These are phyloP conservation scores for Peromyscus leucopus DNA, from an alignment of 2,113 vertebrate genomes.

Conservation along the genomic window DNA sequence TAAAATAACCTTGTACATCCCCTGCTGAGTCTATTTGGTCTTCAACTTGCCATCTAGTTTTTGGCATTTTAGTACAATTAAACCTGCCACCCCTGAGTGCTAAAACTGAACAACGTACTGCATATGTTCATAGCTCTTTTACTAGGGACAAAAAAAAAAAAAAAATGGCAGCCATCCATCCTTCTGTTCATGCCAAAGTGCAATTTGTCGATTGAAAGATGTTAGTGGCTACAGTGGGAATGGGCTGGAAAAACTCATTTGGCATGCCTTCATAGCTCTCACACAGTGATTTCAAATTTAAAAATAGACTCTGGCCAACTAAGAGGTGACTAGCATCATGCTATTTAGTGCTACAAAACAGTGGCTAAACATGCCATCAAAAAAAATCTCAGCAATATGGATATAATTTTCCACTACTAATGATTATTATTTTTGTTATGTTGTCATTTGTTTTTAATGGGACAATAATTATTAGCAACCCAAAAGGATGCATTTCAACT, in stretches of 20 bases:
- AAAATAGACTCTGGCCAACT: constrained; percentile 60
- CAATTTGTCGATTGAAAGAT: constrained; percentile 83
- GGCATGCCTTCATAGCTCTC: constrained; percentile 48
- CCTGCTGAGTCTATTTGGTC: constrained; percentile 81
- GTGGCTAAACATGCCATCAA: not conserved
- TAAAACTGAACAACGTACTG: constrained; percentile 81
- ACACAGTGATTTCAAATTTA: constrained; percentile 13
- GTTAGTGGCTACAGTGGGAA: constrained; percentile 73
- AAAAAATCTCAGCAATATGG: constrained; percentile 1
- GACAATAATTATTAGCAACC: not conserved
- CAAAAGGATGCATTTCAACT: not conserved
- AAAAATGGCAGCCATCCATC: constrained; percentile 83
- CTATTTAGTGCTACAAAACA: constrained; percentile 52
- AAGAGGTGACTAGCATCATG: constrained; percentile 76
- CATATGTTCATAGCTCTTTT: constrained; percentile 84
- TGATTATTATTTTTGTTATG: constrained; percentile 9
- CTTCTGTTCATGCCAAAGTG: constrained; percentile 82
- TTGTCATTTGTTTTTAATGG: constrained; percentile 19
- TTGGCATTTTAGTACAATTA: constrained; percentile 82
- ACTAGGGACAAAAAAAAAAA: constrained; percentile 63
- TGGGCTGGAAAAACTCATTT: constrained; percentile 69
- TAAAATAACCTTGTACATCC: constrained; percentile 84
- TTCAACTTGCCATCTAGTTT: constrained; percentile 81
- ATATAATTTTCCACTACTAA: not conserved
- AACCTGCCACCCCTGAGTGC: constrained; percentile 79